phyloP scores from a whole-genome alignment of 1,140 invertebrate genomes.

The Yoshiicerus persimilis region DNA sequence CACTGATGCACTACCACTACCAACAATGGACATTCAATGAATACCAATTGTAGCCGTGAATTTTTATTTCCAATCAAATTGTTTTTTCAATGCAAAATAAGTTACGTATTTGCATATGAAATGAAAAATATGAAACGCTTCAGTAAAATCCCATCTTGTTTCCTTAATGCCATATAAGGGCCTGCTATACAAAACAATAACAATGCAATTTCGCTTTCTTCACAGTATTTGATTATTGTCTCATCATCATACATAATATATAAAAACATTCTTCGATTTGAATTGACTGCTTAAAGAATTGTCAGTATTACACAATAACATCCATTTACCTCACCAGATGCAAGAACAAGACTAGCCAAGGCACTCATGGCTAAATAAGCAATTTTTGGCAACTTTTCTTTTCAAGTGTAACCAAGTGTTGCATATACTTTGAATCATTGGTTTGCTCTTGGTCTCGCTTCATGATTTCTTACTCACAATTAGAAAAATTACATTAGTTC shows the following conservation, averaged over 20 bases:
- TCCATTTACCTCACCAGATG: background rate
- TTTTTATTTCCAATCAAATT: background rate
- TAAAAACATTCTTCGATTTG: background rate
- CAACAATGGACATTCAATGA: background rate
- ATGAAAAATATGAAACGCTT: background rate
- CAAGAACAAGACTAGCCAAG: background rate
- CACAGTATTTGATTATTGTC: background rate
- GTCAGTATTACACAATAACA: background rate
- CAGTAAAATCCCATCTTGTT: background rate
- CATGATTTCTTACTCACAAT: background rate
- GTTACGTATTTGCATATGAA: background rate
- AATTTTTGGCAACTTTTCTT: conserved; percentile 4
- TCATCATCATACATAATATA: background rate
- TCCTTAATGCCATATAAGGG: background rate
- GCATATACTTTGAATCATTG: background rate
- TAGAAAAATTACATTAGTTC: background rate
- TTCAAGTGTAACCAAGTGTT: background rate
- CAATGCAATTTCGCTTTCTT: background rate
- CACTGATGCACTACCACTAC: background rate
- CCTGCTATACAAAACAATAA: background rate
- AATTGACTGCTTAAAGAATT: background rate
- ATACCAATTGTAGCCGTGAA: background rate
- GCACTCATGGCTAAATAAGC: background rate
- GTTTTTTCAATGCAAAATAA: background rate
- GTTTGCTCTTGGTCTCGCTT: conserved; percentile 15